Conservation (phyloP, 2,888 invertebrate genomes). For the Tiphia femorata region DNA sequence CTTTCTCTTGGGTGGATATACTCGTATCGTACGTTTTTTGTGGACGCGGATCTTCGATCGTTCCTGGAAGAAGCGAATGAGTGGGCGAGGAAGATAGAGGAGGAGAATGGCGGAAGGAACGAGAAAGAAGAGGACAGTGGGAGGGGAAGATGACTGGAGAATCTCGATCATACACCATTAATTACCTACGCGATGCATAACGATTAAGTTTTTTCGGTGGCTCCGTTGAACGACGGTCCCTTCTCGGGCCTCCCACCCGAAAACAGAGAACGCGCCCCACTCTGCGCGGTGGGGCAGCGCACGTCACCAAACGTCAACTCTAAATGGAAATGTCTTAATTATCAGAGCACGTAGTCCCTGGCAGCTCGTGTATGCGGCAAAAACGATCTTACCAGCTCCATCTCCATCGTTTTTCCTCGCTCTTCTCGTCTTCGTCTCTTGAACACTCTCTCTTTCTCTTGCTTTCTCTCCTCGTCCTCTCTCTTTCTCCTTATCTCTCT, state of each 20-base stretch:
- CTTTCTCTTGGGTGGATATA: conserved; percentile 26
- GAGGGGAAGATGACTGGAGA: no score
- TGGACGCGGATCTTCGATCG: conserved; percentile 11
- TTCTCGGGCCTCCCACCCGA: neutral
- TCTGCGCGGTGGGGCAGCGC: conserved; percentile 34
- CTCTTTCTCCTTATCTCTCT: no score
- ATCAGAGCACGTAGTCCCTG: conserved; percentile 56
- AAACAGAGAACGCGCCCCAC: conserved; percentile 4
- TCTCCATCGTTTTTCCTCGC: neutral
- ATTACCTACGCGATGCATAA: conserved; percentile 47
- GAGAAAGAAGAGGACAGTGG: no score
- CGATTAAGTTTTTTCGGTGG: conserved; percentile 44
- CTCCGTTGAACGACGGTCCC: conserved; percentile 24
- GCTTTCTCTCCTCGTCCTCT: no score
- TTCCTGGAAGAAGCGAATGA: conserved; percentile 40
- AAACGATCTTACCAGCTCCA: neutral
- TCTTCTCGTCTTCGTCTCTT: neutral
- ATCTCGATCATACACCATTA: conserved; percentile 49
- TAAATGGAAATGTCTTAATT: conserved; percentile 66
- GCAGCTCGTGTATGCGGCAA: conserved; percentile 18
- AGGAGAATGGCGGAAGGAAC: no score
- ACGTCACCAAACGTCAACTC: conserved; percentile 58
- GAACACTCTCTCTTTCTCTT: no score
- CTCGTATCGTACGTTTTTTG: conserved; percentile 30
- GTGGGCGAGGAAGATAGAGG: no score